Conservation (phyloP, 2,797 vertebrate genomes). For the Parauchenoglanis punctatus region DNA sequence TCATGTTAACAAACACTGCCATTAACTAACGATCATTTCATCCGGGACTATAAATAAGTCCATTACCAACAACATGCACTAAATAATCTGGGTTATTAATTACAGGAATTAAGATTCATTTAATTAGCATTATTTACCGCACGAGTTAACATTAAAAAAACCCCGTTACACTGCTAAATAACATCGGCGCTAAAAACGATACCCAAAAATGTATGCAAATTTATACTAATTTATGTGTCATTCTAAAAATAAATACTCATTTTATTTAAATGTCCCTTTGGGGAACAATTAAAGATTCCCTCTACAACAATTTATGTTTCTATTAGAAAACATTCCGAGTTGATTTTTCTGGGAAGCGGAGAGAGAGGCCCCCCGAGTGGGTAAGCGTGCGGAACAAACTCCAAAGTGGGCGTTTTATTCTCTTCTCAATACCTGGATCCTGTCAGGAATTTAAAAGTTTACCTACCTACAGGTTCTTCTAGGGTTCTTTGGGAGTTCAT, state of each 20-base stretch:
- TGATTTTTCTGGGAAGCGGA: background rate
- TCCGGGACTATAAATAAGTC: background rate
- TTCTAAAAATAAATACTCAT: background rate
- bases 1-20: background rate
- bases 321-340: background rate
- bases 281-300: background rate
- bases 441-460: background rate
- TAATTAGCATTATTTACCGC: too few relatives aligned
- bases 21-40: background rate
- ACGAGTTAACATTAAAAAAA: background rate
- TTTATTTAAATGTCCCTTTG: background rate
- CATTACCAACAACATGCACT: background rate
- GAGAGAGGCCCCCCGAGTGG: too few relatives aligned
- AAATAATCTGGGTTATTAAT: background rate
- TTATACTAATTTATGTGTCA: background rate
- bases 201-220: background rate
- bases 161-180: background rate
- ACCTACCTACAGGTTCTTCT: background rate
- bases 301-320: background rate
- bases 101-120: background rate
- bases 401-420: background rate
- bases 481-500: background rate
- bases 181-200: background rate
- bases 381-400: background rate
- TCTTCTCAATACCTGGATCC: background rate